Evolutionary conservation across 2,888 invertebrate genomes (phyloP), one percentile per base, ranked within the genome.

Genomic region (Lydus trimaculatus): DNA sequence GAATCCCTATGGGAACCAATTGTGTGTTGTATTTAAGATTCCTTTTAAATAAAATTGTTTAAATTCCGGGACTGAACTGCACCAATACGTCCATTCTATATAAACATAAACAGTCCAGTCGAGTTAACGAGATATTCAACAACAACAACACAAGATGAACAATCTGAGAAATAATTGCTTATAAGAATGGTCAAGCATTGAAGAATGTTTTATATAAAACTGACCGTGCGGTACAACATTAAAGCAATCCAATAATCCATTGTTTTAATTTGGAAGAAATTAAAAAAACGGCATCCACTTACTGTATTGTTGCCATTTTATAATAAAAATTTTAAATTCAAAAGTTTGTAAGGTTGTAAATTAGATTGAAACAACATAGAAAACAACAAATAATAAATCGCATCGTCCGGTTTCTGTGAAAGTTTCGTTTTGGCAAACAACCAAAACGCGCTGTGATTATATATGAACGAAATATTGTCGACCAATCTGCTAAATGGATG

Each of bases 51-150:
- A 60, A 70, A 70, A 70, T 70, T 59, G 67, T 61, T 67, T 28
- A 65, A 64, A 70, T 70, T 61, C 61, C 61, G 20, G n/a, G 61
- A 33, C 23, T 39, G 58, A 69, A 61, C 63, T 43, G 11, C 15
- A 31, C 59, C 63, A 63, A 67, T 60, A 62, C 28, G 62, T 65
- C 58, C 61, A 52, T 63, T 65, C 56, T 56, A 56, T 56, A 23
- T 13, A 52, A 6, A 52, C 23, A 48, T 52, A 23, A 52, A 52
- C 52, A 52, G 69, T 69, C 69, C 56, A 25, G 66, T 33, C 63
- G 65, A 66, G 58, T 67, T 70, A 70, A 70, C 70, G 70, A 70
- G 66, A 70, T 70, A 67, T 70, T 70, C 65, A 67, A 70, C 56
- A 56, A 17, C 43, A 43, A 48, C 48, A 48, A 48, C 17, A 56